Evolutionary conservation across 2,797 vertebrate genomes (phyloP), one percentile per base, ranked within the genome.

Genomic region (Pterois miles): DNA sequence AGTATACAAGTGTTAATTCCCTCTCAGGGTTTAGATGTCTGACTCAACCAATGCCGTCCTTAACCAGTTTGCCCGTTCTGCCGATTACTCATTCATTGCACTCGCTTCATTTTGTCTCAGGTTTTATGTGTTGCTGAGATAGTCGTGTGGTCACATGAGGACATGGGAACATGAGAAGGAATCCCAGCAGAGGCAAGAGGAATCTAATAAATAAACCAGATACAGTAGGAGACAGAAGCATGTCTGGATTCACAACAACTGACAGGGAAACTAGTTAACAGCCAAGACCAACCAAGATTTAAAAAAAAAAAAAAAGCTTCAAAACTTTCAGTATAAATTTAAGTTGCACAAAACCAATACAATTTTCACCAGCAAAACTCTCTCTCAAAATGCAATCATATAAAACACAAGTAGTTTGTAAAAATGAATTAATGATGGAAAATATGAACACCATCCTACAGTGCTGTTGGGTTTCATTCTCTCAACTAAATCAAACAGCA

Each of bases 1-100:
- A 80, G 59, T 75, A 71, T 62, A 90, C 54, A 63, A n/a, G 16
- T 50, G 54, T 84, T 84, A 65, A 75, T 85, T 87, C 54, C 63
- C 67, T 70, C 34, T 50, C 36, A 76, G 71, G 72, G 31, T 84
- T 81, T 78, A 11, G 53, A 63, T 66, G 46, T 77, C 73, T 71
- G 69, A 36, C 52, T 88, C 33, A 22, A 23, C 27, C 71, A 65
- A 3, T 66, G 65, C 13, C n/a, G 16, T 72, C 38, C 18, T 68
- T 74, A 78, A 22, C 13, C 22, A 52, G 23, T 67, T 70, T 73
- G 56, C 43, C 70, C 33, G 52, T 22, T 59, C 8, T 62, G 29
- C 31, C 67, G 57, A 74, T 78, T 46, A 71, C 43, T 80, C 11
- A 70, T 74, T 73, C n/a, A 53, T 31, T 25, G 48, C 6, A 18